Evolutionary conservation across 2,888 invertebrate species (phyloP), one percentile per base, ranked within the genome.

Genomic region (Heliconius ethilla): DNA sequence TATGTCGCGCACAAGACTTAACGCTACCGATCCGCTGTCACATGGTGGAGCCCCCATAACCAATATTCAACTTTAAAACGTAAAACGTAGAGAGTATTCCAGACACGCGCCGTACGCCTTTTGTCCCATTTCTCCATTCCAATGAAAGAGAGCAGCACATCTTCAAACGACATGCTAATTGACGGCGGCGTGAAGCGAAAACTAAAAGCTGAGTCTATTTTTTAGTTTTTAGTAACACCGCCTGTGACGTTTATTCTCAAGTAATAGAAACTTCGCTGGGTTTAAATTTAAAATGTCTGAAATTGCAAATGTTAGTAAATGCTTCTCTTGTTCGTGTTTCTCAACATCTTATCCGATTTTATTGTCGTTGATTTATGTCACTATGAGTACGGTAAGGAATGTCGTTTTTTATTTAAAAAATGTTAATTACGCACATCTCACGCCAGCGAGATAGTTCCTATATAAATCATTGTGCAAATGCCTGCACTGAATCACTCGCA

Each of bases 101-200:
- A n/a, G 81, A 82, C 82, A 80, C 51, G 76, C 75, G 76, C 78
- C 81, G 82, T 81, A 78, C 78, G 76, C 75, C 78, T 82, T 81
- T 85, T 90, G 84, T 81, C 85, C 82, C 86, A 81, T 85, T 86
- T 86, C 82, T 83, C 83, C 85, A 86, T 77, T 70, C 81, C 81
- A 84, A 83, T 82, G 83, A 83, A 86, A 85, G 84, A 87, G 86
- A 89, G 89, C 87, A 90, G 87, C 88, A 89, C 87, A 89, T 92
- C 93, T 93, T 91, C 91, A 92, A 92, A 92, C 90, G 90, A 92
- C 90, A 92, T 92, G 92, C 91, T 94, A 94, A 94, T 94, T 94
- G 93, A 93, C 90, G 89, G 85, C 86, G 87, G 89, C 87, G 89
- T 89, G 89, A 90, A 89, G 87, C 87, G 87, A 84, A 85, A 85